These are phyloP conservation scores for Leptodactylus fuscus DNA, from an alignment of 2,113 vertebrate genomes.

Conservation along the genomic window DNA sequence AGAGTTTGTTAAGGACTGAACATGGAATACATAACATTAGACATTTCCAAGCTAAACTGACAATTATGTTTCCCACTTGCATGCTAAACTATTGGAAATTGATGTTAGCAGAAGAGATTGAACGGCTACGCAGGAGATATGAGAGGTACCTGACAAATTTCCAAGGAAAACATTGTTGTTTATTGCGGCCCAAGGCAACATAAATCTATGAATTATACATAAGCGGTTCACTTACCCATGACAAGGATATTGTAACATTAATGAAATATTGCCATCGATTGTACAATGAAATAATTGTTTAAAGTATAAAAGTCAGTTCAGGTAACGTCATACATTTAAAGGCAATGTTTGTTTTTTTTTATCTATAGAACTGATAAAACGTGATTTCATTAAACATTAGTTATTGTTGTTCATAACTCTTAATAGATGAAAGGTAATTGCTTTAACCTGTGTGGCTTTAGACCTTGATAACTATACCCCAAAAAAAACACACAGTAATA, in stretches of 20 bases:
- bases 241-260: background rate
- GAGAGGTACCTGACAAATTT: background rate
- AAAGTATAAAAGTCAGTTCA: background rate
- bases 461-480: too few relatives aligned
- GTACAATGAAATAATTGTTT: background rate
- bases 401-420: too few relatives aligned
- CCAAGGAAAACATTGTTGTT: constrained; percentile 7
- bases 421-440: too few relatives aligned
- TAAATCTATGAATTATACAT: background rate
- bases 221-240: background rate
- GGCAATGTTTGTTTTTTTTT: background rate
- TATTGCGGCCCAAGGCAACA: background rate
- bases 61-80: background rate
- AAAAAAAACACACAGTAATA: too few relatives aligned
- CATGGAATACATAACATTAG: background rate
- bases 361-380: too few relatives aligned
- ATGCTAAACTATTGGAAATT: background rate
- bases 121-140: background rate
- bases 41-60: background rate
- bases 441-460: too few relatives aligned
- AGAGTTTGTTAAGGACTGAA: too few relatives aligned
- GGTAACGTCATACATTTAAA: background rate
- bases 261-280: background rate
- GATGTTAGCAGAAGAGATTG: background rate
- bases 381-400: too few relatives aligned